Conservation (phyloP, 2,797 vertebrate species). For the Columba guinea region DNA sequence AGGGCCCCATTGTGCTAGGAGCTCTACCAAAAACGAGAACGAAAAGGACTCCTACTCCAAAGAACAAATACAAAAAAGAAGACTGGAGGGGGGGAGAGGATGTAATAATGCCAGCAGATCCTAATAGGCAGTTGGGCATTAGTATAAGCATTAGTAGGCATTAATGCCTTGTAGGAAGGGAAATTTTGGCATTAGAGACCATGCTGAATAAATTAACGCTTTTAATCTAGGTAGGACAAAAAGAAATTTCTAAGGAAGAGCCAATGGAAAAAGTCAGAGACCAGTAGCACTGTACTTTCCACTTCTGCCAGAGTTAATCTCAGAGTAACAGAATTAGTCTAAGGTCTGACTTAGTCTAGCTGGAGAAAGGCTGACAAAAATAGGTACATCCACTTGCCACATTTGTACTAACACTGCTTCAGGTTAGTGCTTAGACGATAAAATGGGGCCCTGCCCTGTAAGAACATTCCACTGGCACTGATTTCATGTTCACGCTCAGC, state of each 20-base stretch:
- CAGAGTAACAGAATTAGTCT: not conserved
- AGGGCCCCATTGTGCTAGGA: not conserved
- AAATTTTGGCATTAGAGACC: not conserved
- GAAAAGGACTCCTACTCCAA: not conserved
- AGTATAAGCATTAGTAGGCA: not conserved
- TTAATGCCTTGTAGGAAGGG: not conserved
- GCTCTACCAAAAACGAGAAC: not conserved
- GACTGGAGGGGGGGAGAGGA: not conserved
- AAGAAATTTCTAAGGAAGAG: not conserved
- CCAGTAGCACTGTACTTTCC: not conserved
- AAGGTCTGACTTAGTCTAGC: not conserved
- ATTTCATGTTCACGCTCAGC: not conserved
- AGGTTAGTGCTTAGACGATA: not conserved
- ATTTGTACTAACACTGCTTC: not conserved
- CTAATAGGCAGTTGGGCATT: not conserved
- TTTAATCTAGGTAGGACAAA: not conserved
- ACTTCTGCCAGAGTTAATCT: not conserved
- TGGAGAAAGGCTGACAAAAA: not conserved
- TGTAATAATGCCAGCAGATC: not conserved
- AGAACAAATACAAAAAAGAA: not conserved
- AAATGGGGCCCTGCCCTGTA: rapidly evolving
- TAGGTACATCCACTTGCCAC: not conserved
- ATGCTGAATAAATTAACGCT: not conserved
- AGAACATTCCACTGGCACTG: not conserved
- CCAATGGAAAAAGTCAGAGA: not conserved